Percentiles rank a stretch among this genome's conserved stretches.
These are phyloP conservation scores for Schizopygopsis malacanthus DNA, from an alignment of 2,797 vertebrate species.

Conservation along the genomic window DNA sequence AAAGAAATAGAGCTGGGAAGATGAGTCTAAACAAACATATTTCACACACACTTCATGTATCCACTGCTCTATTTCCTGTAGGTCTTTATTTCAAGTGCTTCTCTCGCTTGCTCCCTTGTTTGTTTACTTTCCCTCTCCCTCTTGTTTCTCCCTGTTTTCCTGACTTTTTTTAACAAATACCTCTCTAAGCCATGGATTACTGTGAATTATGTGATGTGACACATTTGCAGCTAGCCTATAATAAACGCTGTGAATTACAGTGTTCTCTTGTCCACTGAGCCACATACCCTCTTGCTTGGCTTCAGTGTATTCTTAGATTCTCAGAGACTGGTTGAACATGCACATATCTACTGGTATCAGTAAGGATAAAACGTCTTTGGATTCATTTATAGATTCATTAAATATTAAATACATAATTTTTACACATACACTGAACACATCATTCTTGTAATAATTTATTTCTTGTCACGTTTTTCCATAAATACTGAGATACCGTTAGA, in stretches of 20 bases:
- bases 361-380: neutral
- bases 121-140: neutral
- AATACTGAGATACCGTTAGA: neutral
- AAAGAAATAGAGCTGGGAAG: slow-evolving; percentile 63
- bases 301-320: slow-evolving; percentile 29
- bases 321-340: neutral
- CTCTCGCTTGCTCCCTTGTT: neutral
- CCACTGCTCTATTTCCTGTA: slow-evolving; percentile 41
- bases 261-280: slow-evolving; percentile 1
- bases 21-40: slow-evolving; percentile 51
- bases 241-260: slow-evolving; percentile 39
- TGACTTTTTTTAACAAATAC: slow-evolving; percentile 1
- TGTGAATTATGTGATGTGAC: slow-evolving; percentile 29
- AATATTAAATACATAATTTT: neutral
- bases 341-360: neutral
- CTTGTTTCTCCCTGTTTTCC: neutral
- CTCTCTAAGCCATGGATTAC: slow-evolving; percentile 5
- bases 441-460: neutral
- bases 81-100: neutral
- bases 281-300: slow-evolving; percentile 14
- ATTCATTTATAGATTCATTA: slow-evolving; percentile 5
- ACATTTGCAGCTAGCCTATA: slow-evolving; percentile 24
- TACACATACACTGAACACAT: neutral
- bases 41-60: slow-evolving; percentile 51
- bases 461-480: neutral